These are phyloP conservation scores for Glaucidium brasilianum DNA, from an alignment of 2,113 vertebrate species.

Conservation along the genomic window DNA sequence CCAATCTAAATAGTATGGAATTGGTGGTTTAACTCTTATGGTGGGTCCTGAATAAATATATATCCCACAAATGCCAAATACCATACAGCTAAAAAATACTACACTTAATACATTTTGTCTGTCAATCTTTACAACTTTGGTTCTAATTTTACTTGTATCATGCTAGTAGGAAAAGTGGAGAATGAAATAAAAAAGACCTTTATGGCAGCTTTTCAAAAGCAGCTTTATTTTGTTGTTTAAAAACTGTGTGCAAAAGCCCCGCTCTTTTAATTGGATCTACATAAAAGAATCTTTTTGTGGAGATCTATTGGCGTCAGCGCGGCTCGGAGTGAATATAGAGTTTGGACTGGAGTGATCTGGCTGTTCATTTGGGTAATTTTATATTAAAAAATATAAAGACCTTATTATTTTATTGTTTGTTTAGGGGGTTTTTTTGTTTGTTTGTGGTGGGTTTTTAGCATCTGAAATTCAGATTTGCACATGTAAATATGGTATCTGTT, in stretches of 20 bases:
- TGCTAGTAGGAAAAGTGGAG: neutral
- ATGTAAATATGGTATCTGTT: neutral
- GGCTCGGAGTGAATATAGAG: neutral
- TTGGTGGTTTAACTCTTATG: conserved; percentile 38
- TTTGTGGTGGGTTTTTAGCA: neutral
- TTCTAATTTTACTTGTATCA: conserved; percentile 30
- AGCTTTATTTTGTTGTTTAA: conserved; percentile 10
- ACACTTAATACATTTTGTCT: neutral
- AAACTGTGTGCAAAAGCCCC: neutral
- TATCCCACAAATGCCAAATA: conserved; percentile 13
- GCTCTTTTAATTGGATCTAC: neutral
- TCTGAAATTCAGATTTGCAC: neutral
- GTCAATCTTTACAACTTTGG: neutral
- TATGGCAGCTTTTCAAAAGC: conserved; percentile 38
- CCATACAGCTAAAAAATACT: neutral
- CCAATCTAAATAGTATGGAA: conserved; percentile 47
- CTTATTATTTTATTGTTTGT: neutral
- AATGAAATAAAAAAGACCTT: conserved; percentile 7
- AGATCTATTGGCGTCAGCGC: neutral
- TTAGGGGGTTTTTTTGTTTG: neutral
- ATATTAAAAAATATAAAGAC: neutral
- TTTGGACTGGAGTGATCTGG: neutral
- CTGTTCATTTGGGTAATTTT: neutral
- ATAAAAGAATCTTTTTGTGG: neutral
- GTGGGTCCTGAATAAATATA: neutral